A percentile compares a stretch with the other conserved stretches of the same genome.
phyloP scores from a whole-genome alignment of 2,888 invertebrate genomes.

The Idaea dimidiata region DNA sequence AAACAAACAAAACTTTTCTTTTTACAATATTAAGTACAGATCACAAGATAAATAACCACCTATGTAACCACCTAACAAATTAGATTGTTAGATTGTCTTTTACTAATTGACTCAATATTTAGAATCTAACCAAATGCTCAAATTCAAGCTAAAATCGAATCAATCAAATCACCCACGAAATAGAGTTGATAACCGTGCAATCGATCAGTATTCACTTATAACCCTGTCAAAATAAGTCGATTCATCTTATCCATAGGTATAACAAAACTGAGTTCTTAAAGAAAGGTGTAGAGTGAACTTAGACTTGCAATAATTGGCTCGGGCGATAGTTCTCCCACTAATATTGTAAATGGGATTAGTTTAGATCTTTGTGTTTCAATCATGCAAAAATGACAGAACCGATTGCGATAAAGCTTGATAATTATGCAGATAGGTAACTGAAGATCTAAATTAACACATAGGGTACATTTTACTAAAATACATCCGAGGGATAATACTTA shows the following conservation, averaged over 20 bases:
- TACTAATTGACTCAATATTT: not conserved
- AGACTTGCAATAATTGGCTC: not conserved
- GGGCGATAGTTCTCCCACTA: not conserved
- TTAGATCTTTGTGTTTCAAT: too few species aligned
- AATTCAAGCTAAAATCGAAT: not conserved
- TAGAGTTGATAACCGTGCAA: constrained; percentile 3
- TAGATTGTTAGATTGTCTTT: not conserved
- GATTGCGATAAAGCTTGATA: too few species aligned
- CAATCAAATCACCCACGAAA: constrained; percentile 2
- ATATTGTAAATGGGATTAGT: too few species aligned
- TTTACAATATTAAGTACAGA: too few species aligned
- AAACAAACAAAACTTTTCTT: too few species aligned
- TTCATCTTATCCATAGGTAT: constrained; percentile 11
- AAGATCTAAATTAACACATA: too few species aligned
- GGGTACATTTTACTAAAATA: too few species aligned
- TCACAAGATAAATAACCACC: too few species aligned
- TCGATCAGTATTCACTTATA: constrained; percentile 2
- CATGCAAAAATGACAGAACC: too few species aligned
- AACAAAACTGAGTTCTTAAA: not conserved
- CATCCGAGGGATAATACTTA: too few species aligned
- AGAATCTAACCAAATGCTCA: not conserved
- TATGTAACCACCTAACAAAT: too few species aligned
- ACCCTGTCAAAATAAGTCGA: constrained; percentile 16
- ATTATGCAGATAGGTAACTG: too few species aligned
- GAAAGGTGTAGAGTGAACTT: not conserved